Evolutionary conservation across 92 coral and sea anemone genomes (phyloP).

Genomic region (Phenganax marumi): DNA sequence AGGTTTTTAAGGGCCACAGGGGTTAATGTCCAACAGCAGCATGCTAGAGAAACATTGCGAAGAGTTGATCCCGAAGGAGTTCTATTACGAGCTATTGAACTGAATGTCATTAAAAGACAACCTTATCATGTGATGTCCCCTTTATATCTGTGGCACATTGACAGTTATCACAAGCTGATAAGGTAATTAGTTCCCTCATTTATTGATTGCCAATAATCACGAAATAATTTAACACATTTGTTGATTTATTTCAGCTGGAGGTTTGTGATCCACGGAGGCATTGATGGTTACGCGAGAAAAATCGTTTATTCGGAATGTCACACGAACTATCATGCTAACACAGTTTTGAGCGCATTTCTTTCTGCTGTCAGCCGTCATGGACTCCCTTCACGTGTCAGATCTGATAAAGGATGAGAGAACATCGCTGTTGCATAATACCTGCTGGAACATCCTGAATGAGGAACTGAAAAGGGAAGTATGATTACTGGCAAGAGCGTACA

Average conservation of each 20-base stretch:
- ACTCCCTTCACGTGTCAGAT: background rate
- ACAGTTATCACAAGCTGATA: background rate
- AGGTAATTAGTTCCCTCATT: background rate
- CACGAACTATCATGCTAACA: background rate
- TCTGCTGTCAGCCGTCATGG: background rate
- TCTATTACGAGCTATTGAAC: background rate
- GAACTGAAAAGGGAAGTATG: background rate
- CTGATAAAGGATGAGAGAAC: background rate
- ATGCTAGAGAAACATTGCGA: slow-evolving; percentile 2
- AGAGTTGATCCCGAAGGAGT: slow-evolving; percentile 5
- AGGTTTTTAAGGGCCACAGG: background rate
- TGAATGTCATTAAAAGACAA: background rate
- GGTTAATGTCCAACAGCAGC: background rate
- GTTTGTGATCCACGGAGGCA: background rate
- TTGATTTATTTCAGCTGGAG: background rate
- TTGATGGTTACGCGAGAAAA: slow-evolving; percentile 4
- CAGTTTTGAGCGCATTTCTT: background rate
- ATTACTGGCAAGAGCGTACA: background rate
- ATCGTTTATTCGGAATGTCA: background rate
- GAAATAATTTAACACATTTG: too few relatives aligned
- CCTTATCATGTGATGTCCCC: background rate
- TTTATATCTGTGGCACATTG: background rate
- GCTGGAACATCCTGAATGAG: background rate
- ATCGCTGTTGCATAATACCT: background rate
- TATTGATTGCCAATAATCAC: too few relatives aligned